Base-by-base conservation (phyloP, 1,140 invertebrate species). In the Notospermus geniculatus region DNA sequence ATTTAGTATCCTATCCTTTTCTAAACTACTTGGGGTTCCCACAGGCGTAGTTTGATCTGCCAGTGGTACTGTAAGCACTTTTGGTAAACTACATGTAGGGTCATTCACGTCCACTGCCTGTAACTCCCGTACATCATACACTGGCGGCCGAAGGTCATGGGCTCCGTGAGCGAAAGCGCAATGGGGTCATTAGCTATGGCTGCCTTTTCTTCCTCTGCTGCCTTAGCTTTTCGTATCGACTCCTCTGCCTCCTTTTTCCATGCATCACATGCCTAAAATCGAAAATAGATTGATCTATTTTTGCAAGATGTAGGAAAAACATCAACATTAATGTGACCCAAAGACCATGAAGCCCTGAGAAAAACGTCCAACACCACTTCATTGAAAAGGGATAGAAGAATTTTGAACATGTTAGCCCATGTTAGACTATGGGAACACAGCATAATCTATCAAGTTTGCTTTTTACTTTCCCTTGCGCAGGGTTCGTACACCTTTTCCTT, bases 111-210 rank as follows among this genome's bases (percentile, higher is more conserved):
- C 91, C 66, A 93, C 82, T 7, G 89, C 88, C 76, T 95, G 80
- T 25, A 85, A 45, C 68, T 82, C 94, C 71, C 93, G 89, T 78
- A 95, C 91, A 79, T 98, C 95, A 82, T 95, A 95, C 0, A 97
- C 93, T 4, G 95, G 92, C 30, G 92, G 92, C 73, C 96, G 86
- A 66, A 98, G 86, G 83, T 99, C 95, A 72, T 91, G 89, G 70
- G 91, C 89, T 45, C 95, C 95, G 82, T 99, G 96, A 1, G 96
- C 96, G 83, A 98, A 98, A n/a, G 96, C 95, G 86, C 96, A 99
- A 60, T 81, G 80, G 17, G 76, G 72, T 30, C 96, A n/a, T 89
- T 85, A 81, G 71, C 25, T n/a, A 68, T 60, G 32, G 71, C 64
- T 43, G 64, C 56, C 61, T 63, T 71, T 19, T 79, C 77, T 27